Base-by-base conservation (phyloP, 2,797 vertebrate genomes). In the Tinamus major region DNA sequence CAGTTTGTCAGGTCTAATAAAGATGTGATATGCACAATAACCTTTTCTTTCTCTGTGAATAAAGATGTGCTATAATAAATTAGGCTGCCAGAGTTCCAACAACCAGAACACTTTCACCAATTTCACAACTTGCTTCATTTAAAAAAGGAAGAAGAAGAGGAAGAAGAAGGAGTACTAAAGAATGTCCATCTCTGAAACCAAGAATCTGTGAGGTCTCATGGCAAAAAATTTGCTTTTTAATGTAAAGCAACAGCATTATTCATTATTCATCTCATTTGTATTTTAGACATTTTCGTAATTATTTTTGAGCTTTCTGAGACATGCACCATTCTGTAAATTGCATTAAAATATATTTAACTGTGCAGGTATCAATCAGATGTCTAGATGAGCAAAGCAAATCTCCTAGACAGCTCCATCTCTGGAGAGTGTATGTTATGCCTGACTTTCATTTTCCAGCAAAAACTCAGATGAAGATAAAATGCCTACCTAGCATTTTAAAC, bases 51-150 rank as follows among this genome's bases (percentile, higher is more conserved):
- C 46, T 51, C 62, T 87, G 44, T 78, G 87, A 94, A 85, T 82
- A 72, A 87, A 94, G 91, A 90, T 68, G 65, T 78, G 41, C 31
- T 93, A 55, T 63, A 90, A 87, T 82, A 89, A 94, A 94, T 85
- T 21, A 80, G 55, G 5, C 62, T 93, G 81, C 68, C 76, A 87
- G 26, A 89, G 5, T 87, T 93, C 84, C 81, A 89, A 64, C 49
- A 89, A 12, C 29, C 58, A 68, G 69, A 94, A 90, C 31, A 63
- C 11, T 92, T 90, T 72, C 59, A 56, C n/a, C 31, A 63, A 10
- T 92, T 90, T 72, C 59, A 56, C n/a, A 84, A 37, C 65, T 89
- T 69, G 14, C 16, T 92, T 76, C 37, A 79, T 64, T 90, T 89
- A 80, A 64, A 90, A 84, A 71, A 37, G 35, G 42, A 67, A 76